Percentiles rank a stretch among this genome's conserved stretches.
Evolutionary conservation across 2,113 vertebrate genomes (phyloP).

Genomic region (Setophaga coronata): DNA sequence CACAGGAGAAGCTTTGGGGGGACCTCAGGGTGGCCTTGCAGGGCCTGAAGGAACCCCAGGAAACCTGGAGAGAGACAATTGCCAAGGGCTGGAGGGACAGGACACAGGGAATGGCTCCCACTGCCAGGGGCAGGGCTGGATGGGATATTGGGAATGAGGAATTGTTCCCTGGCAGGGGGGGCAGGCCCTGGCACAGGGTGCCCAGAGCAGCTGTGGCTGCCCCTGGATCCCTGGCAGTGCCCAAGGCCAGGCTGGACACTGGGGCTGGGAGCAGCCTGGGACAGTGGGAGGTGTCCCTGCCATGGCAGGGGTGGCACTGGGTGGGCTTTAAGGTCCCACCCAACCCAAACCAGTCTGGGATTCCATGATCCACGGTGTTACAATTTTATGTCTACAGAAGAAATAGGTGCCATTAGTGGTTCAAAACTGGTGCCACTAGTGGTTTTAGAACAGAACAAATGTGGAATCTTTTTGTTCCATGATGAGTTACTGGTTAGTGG

Average conservation of each 20-base stretch:
- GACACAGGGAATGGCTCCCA: too few relatives aligned
- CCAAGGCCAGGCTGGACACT: not conserved
- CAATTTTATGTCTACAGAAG: not conserved
- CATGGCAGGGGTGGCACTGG: not conserved
- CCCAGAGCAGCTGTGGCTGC: not conserved
- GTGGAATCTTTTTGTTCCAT: not conserved
- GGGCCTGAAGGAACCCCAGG: not conserved
- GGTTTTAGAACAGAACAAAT: fast-evolving
- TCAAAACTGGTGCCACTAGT: not conserved
- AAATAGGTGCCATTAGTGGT: not conserved
- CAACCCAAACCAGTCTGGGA: not conserved
- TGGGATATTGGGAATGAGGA: fast-evolving
- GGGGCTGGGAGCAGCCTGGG: not conserved
- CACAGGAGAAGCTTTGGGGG: too few relatives aligned
- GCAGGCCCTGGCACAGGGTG: not conserved
- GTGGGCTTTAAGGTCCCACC: not conserved
- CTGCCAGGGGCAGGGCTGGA: not conserved
- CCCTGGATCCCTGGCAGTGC: not conserved
- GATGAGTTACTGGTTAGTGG: not conserved
- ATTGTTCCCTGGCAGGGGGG: fast-evolving
- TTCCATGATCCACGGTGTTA: not conserved
- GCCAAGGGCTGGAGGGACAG: not conserved
- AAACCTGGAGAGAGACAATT: not conserved
- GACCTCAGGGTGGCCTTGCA: not conserved
- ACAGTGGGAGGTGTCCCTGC: not conserved